A percentile compares a stretch with the other conserved stretches of the same genome.
Evolutionary conservation across 2,797 vertebrate species (phyloP).

Genomic region (Chromis chromis): DNA sequence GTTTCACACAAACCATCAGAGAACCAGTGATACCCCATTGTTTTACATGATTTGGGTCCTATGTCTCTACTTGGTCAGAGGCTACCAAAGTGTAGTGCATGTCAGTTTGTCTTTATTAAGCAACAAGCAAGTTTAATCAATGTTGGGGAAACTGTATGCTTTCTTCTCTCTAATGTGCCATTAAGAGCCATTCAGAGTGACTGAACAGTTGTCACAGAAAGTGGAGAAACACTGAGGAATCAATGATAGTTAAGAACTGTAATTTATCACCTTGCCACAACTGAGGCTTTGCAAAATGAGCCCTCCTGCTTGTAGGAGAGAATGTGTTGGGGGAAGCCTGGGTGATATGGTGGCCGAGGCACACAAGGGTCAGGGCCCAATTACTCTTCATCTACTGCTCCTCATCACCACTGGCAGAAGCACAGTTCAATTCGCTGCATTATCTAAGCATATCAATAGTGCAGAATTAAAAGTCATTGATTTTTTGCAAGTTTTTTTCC

Average conservation of each 20-base stretch:
- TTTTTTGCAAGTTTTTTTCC: slow-evolving; percentile 68
- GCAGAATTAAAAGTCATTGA: slow-evolving; percentile 86
- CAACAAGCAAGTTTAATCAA: slow-evolving; percentile 88
- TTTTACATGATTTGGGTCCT: slow-evolving; percentile 64
- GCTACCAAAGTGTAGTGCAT: slow-evolving; percentile 71
- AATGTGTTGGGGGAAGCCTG: slow-evolving; percentile 69
- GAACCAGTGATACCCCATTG: slow-evolving; percentile 23
- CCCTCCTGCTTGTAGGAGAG: slow-evolving; percentile 64
- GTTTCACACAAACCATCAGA: not conserved
- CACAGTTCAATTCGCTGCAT: slow-evolving; percentile 83
- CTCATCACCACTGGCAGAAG: slow-evolving; percentile 83
- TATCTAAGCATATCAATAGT: slow-evolving; percentile 87
- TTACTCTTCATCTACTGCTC: slow-evolving; percentile 87
- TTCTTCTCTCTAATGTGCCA: slow-evolving; percentile 91
- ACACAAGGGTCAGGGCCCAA: slow-evolving; percentile 83
- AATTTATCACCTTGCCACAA: slow-evolving; percentile 99
- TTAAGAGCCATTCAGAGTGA: slow-evolving; percentile 94
- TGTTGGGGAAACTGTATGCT: slow-evolving; percentile 81
- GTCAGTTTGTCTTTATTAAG: slow-evolving; percentile 91
- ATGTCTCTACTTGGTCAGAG: slow-evolving; percentile 71
- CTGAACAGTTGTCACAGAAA: slow-evolving; percentile 93
- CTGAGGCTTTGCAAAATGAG: slow-evolving; percentile 86
- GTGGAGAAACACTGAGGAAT: slow-evolving; percentile 95
- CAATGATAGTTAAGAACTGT: slow-evolving; percentile 97
- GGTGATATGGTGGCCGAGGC: slow-evolving; percentile 73